Evolutionary conservation across 2,888 invertebrate species (phyloP).

Genomic region (Electrophaes corylata): DNA sequence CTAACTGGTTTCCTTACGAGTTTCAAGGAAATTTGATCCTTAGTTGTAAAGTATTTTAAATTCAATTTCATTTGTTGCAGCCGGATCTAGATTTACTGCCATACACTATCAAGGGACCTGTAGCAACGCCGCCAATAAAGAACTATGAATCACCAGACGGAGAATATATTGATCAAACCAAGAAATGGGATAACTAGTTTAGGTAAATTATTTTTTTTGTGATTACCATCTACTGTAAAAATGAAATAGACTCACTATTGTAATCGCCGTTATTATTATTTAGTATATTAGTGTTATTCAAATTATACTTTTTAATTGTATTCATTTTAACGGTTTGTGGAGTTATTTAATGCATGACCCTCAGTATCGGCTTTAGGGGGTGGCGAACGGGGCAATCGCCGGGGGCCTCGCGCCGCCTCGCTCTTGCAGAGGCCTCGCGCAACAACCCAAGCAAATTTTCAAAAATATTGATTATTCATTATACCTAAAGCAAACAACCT

Average conservation of each 20-base stretch:
- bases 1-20: too few relatives aligned
- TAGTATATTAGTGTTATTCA: constrained; percentile 10
- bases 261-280: not conserved
- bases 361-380: too few relatives aligned
- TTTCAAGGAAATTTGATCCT: not conserved
- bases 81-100: constrained; percentile 89
- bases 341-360: too few relatives aligned
- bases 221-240: not conserved
- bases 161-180: constrained; percentile 92
- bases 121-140: constrained; percentile 92
- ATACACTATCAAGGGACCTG: constrained; percentile 88
- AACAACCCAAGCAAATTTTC: too few relatives aligned
- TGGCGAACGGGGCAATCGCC: too few relatives aligned
- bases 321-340: too few relatives aligned
- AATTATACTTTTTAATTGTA: not conserved
- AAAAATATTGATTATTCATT: too few relatives aligned
- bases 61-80: constrained; percentile 71
- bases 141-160: constrained; percentile 94
- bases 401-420: too few relatives aligned
- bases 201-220: constrained; percentile 35
- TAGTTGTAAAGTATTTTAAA: not conserved
- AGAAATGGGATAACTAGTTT: constrained; percentile 87
- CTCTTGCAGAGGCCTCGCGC: too few relatives aligned
- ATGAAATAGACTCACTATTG: not conserved
- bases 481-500: too few relatives aligned